Base-by-base conservation (phyloP, 1,140 invertebrate species). In the Hyposmocoma kahamanoa region DNA sequence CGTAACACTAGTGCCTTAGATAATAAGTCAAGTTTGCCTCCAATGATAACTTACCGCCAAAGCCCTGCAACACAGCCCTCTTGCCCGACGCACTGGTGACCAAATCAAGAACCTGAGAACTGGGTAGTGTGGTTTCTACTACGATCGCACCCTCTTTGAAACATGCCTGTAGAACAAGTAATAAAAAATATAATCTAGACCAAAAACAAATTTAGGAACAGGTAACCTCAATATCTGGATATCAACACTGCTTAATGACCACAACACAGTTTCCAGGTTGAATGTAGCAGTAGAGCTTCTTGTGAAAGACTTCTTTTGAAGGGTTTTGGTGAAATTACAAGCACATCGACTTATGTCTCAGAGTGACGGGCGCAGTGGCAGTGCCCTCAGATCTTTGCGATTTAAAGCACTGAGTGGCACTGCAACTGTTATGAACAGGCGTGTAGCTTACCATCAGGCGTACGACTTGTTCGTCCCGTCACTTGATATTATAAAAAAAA, bases 31-130 rank as follows among this genome's bases (percentile, higher is more conserved):
- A n/a, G n/a, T n/a, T n/a, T n/a, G n/a, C n/a, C n/a, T n/a, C n/a
- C n/a, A n/a, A n/a, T n/a, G n/a, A n/a, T n/a, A n/a, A 36, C 21
- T 60, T 78, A 88, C 90, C 91, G 46, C 94, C 94, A 82, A 92
- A 92, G 10, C 95, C 95, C 66, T 92, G 92, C 0, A 97, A 69
- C 0, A 96, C 92, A 18, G 93, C 93, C 56, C 89, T 86, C 26
- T 85, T 88, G 0, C 95, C 94, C 4, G 91, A 91, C 0, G 67
- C 72, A 17, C 52, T 68, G 69, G 94, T 89, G 22, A 95, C 89
- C 47, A 88, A 72, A 49, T 90, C 82, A 53, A 92, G 86, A 9
- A 95, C 73, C 21, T 87, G 47, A 3, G 87, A 68, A 32, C 89
- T 90, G 1, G 93, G 88, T 34, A 94, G 65, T 22, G 71, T 82